Evolutionary conservation across 2,797 vertebrate genomes (phyloP).

Genomic region (Falco berigora): DNA sequence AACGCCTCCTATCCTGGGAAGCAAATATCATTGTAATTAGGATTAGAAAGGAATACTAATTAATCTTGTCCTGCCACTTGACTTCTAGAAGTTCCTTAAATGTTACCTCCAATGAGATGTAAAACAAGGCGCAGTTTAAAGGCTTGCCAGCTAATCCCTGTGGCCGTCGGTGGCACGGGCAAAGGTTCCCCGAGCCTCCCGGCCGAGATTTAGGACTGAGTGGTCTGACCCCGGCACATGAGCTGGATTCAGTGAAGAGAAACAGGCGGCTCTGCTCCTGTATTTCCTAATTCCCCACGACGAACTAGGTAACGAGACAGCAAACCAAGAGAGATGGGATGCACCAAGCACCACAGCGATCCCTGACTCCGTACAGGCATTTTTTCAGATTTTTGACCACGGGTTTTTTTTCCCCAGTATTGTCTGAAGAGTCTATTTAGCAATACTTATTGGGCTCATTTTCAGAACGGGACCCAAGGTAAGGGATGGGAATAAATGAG

Average conservation of each 20-base stretch:
- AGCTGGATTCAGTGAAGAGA: background rate
- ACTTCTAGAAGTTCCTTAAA: constrained; percentile 54
- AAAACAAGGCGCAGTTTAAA: constrained; percentile 4
- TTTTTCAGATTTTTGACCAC: background rate
- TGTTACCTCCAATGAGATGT: constrained; percentile 15
- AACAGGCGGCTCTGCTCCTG: background rate
- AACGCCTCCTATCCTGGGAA: constrained; percentile 44
- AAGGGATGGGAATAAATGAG: background rate
- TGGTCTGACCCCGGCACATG: background rate
- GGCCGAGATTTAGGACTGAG: background rate
- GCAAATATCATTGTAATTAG: constrained; percentile 57
- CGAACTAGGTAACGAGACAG: background rate
- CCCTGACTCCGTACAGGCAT: background rate
- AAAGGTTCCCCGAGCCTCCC: background rate
- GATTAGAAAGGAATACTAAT: constrained; percentile 65
- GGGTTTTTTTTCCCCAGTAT: too few species aligned
- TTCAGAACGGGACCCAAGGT: background rate
- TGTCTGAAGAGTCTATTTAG: background rate
- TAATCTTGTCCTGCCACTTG: constrained; percentile 63
- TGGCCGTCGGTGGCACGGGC: background rate
- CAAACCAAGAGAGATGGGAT: background rate
- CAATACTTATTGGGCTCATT: background rate
- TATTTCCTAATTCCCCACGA: background rate
- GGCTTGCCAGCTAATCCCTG: background rate
- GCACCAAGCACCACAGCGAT: background rate